These are phyloP conservation scores for Falcaria lacertinaria DNA, from an alignment of 2,888 invertebrate genomes.

Conservation along the genomic window DNA sequence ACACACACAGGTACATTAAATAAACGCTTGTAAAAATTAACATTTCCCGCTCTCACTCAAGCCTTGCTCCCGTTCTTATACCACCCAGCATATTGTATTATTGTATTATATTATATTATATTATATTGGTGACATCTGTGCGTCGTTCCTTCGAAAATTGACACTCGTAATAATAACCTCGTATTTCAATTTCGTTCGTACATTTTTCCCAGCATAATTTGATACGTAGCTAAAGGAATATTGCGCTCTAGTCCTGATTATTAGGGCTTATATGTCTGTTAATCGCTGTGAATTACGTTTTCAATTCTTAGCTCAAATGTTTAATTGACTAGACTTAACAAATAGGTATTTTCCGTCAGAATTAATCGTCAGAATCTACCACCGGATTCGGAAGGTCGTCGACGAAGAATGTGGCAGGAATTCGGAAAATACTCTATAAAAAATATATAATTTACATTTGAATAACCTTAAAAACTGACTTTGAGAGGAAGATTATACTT, in stretches of 20 bases:
- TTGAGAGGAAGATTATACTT: too few relatives aligned
- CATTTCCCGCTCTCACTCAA: not conserved
- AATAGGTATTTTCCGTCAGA: too few relatives aligned
- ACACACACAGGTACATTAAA: too few relatives aligned
- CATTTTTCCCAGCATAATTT: conserved; percentile 13
- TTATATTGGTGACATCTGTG: conserved; percentile 47
- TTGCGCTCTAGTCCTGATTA: not conserved
- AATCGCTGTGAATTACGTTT: too few relatives aligned
- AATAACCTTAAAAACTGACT: too few relatives aligned
- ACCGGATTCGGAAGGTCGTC: too few relatives aligned
- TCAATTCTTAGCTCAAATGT: too few relatives aligned
- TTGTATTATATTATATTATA: conserved; percentile 48
- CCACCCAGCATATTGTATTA: conserved; percentile 36
- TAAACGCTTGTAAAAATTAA: not conserved
- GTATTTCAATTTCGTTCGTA: conserved; percentile 29
- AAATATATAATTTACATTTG: too few relatives aligned
- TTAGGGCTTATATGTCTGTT: conserved; percentile 7
- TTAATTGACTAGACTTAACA: too few relatives aligned
- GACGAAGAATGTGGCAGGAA: too few relatives aligned
- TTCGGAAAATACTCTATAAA: too few relatives aligned
- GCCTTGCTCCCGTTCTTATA: conserved; percentile 17
- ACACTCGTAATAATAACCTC: conserved; percentile 30
- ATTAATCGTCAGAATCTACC: too few relatives aligned
- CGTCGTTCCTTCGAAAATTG: conserved; percentile 43
- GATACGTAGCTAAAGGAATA: not conserved